A percentile compares a stretch with the other conserved stretches of the same genome.
These are phyloP conservation scores for Eilema griseolum DNA, from an alignment of 2,888 invertebrate species.

Conservation along the genomic window DNA sequence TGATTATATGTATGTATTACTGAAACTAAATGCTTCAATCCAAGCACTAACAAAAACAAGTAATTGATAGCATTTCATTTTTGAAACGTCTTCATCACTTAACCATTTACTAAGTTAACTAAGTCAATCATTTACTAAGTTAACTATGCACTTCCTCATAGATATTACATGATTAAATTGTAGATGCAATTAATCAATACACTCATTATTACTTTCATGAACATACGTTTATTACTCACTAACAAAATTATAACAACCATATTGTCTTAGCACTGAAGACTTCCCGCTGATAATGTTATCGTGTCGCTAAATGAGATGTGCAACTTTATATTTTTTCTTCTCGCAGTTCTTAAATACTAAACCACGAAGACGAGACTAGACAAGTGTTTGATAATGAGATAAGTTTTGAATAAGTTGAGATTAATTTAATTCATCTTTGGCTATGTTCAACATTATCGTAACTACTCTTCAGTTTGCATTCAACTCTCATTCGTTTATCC, in stretches of 20 bases:
- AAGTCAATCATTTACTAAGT: background rate
- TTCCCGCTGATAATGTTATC: background rate
- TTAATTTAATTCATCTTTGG: background rate
- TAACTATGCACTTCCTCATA: background rate
- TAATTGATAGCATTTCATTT: background rate
- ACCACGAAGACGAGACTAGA: background rate
- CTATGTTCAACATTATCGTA: too few species aligned
- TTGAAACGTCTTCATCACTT: background rate
- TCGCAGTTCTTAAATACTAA: background rate
- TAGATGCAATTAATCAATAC: background rate
- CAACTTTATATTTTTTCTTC: too few species aligned
- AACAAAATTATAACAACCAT: background rate
- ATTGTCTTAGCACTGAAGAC: background rate
- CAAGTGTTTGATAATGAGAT: background rate
- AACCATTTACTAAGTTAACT: background rate
- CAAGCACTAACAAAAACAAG: background rate
- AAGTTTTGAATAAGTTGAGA: background rate
- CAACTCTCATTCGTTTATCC: too few species aligned
- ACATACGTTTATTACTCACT: background rate
- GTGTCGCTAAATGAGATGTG: too few species aligned
- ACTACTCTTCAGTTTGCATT: too few species aligned
- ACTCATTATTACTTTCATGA: background rate
- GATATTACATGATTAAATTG: background rate
- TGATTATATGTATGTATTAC: too few species aligned
- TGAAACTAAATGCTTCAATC: background rate